A percentile compares a stretch with the other conserved stretches of the same genome.
phyloP scores from a whole-genome alignment of 1,140 invertebrate genomes.

The Mizuhopecten yessoensis region DNA sequence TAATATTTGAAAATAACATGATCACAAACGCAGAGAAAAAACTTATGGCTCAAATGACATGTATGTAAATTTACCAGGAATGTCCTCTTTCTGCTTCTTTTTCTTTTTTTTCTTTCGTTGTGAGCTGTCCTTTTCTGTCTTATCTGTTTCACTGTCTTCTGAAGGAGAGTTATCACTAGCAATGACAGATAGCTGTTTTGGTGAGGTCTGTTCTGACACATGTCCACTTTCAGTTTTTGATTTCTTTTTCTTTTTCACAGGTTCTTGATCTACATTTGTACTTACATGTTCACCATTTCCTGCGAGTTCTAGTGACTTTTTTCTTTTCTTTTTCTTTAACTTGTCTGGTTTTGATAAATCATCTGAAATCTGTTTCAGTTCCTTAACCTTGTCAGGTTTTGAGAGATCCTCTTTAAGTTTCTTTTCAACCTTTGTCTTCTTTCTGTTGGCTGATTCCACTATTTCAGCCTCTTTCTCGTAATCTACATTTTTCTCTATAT shows the following conservation, averaged over 20 bases:
- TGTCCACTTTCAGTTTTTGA: slow-evolving; percentile 6
- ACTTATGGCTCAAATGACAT: no score
- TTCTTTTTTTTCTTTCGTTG: not conserved
- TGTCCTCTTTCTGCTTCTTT: not conserved
- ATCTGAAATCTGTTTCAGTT: not conserved
- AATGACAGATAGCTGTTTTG: no score
- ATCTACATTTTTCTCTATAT: no score
- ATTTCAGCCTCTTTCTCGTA: no score
- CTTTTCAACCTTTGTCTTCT: not conserved
- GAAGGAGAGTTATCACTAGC: not conserved
- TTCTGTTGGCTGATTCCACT: not conserved
- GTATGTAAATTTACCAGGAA: slow-evolving; percentile 21
- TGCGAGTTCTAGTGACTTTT: not conserved
- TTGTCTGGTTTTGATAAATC: not conserved
- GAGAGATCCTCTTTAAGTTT: not conserved
- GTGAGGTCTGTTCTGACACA: slow-evolving; percentile 41
- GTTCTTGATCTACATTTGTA: slow-evolving; percentile 14
- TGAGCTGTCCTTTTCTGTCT: not conserved
- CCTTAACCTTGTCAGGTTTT: not conserved
- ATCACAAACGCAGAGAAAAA: no score
- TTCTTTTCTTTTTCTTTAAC: not conserved
- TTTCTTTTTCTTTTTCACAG: slow-evolving; percentile 55
- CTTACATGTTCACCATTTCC: not conserved
- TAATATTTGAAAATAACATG: no score
- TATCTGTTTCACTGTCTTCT: not conserved